Conservation (phyloP, 2,797 vertebrate genomes). For the Apogon talboti region DNA sequence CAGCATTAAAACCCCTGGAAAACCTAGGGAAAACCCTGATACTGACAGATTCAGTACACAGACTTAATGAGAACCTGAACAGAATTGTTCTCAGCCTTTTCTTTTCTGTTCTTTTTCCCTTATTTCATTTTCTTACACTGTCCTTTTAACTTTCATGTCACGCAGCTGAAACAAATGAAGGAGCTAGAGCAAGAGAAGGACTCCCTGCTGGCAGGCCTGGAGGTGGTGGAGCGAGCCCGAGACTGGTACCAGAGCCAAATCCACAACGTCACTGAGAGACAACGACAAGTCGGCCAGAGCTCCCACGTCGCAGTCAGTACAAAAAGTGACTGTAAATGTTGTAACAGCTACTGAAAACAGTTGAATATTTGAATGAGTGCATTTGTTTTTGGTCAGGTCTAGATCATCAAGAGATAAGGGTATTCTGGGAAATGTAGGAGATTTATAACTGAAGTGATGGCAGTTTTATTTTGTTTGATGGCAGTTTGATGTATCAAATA, state of each 20-base stretch:
- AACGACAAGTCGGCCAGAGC: conserved; percentile 86
- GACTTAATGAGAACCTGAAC: no score
- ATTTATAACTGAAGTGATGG: not conserved
- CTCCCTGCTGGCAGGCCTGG: conserved; percentile 91
- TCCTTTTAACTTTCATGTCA: conserved; percentile 16
- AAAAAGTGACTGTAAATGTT: not conserved
- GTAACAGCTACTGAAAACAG: no score
- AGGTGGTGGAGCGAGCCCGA: conserved; percentile 88
- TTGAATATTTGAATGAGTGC: no score
- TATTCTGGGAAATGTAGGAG: not conserved
- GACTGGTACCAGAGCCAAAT: conserved; percentile 95
- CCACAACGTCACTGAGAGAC: conserved; percentile 89
- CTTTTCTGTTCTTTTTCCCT: not conserved
- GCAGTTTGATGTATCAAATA: no score
- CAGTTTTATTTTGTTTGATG: no score
- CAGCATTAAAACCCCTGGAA: no score
- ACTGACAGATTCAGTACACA: no score
- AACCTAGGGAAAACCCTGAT: no score
- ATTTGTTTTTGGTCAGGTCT: no score
- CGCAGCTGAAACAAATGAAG: conserved; percentile 93
- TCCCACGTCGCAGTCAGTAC: conserved; percentile 77
- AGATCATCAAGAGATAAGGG: not conserved
- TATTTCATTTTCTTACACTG: conserved; percentile 1
- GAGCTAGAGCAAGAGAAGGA: conserved; percentile 95
- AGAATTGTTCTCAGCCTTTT: no score